Percentiles rank a stretch among this genome's conserved stretches.
Evolutionary conservation across 2,888 invertebrate genomes (phyloP).

Genomic region (Polyommatus icarus): DNA sequence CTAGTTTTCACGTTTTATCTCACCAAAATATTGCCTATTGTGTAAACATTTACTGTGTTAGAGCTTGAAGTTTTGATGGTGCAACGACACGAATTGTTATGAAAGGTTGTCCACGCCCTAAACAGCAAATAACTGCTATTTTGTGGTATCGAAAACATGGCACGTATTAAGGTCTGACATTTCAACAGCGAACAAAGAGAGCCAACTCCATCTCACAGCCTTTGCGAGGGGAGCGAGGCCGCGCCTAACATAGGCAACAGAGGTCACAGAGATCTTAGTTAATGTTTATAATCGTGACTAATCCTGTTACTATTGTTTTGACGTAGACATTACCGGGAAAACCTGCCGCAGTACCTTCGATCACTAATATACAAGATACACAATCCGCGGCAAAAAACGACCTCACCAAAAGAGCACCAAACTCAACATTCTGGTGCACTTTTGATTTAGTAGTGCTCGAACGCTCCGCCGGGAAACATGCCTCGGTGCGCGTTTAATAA

Average conservation of each 20-base stretch:
- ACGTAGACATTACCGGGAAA: background rate
- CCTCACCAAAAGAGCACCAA: too few relatives aligned
- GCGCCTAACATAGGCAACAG: constrained; percentile 34
- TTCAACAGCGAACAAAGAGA: constrained; percentile 62
- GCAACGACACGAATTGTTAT: constrained; percentile 47
- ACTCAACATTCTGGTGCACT: too few relatives aligned
- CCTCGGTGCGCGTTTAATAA: too few relatives aligned
- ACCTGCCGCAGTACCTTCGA: background rate
- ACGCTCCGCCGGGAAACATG: too few relatives aligned
- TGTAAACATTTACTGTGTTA: constrained; percentile 35
- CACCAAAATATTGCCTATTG: constrained; percentile 10
- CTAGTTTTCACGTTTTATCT: constrained; percentile 3
- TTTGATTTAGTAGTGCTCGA: too few relatives aligned
- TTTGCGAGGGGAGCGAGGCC: constrained; percentile 53
- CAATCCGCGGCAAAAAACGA: too few relatives aligned
- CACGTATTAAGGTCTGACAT: constrained; percentile 62
- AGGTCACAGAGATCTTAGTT: constrained; percentile 38
- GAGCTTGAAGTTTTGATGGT: constrained; percentile 39
- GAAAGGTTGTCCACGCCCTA: constrained; percentile 45
- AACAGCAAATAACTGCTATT: constrained; percentile 37
- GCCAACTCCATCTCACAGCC: constrained; percentile 53
- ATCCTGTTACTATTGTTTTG: constrained; percentile 7
- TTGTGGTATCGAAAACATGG: constrained; percentile 50
- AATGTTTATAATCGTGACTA: constrained; percentile 16
- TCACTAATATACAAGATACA: too few relatives aligned